These are phyloP conservation scores for Spea hammondii DNA, from an alignment of 2,797 vertebrate genomes.

Conservation along the genomic window DNA sequence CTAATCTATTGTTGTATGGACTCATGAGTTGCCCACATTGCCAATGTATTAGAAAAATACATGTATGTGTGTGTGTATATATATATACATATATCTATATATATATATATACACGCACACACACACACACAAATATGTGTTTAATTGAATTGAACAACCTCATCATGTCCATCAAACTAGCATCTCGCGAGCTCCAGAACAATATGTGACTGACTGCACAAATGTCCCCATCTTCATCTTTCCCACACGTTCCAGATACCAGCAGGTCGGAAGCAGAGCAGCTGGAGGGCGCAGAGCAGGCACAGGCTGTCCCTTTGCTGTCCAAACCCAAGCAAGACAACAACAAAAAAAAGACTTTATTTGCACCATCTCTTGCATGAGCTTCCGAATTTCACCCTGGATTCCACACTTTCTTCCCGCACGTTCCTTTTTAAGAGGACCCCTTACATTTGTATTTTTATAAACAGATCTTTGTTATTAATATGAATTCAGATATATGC, in stretches of 20 bases:
- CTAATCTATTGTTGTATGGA: constrained; percentile 42
- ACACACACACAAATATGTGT: constrained; percentile 32
- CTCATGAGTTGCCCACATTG: constrained; percentile 31
- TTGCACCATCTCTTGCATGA: constrained; percentile 94
- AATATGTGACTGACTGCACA: constrained; percentile 47
- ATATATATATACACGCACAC: constrained; percentile 33
- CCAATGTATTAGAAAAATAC: not conserved
- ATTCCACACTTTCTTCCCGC: constrained; percentile 74
- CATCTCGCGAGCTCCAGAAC: constrained; percentile 52
- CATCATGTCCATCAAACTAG: constrained; percentile 47
- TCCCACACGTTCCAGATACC: constrained; percentile 61
- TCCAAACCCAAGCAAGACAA: constrained; percentile 65
- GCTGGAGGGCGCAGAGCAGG: constrained; percentile 53
- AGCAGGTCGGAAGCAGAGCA: constrained; percentile 60
- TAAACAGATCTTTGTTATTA: constrained; percentile 99
- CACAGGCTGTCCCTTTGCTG: constrained; percentile 65
- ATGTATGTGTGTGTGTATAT: constrained; percentile 30
- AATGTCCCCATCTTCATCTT: constrained; percentile 64
- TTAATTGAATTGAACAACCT: constrained; percentile 29
- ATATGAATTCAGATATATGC: constrained; percentile 74
- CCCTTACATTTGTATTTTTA: constrained; percentile 99
- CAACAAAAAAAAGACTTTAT: constrained; percentile 61
- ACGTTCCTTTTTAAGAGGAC: constrained; percentile 89
- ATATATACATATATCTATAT: constrained; percentile 18
- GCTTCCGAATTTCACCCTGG: constrained; percentile 75